These are phyloP conservation scores for Tetranychus piercei DNA, from an alignment of 2,888 invertebrate genomes.

Conservation along the genomic window DNA sequence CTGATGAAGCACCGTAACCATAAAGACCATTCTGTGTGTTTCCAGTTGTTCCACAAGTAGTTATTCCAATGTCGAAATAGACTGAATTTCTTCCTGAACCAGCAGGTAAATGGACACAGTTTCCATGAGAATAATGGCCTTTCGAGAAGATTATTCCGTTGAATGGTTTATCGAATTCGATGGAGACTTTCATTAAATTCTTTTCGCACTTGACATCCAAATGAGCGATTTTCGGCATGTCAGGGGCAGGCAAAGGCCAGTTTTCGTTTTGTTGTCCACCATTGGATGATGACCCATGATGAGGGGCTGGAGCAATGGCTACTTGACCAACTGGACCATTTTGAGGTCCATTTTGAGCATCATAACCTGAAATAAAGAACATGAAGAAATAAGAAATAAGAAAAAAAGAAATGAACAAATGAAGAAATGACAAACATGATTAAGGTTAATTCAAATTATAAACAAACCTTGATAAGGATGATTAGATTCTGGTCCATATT, in stretches of 20 bases:
- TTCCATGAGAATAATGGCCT: conserved; percentile 70
- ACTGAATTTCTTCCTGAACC: conserved; percentile 66
- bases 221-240: conserved; percentile 80
- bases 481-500: conserved; percentile 5
- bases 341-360: not conserved
- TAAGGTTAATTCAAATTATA: not conserved
- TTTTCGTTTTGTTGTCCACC: conserved; percentile 8
- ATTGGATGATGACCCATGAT: not conserved
- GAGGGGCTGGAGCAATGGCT: not conserved
- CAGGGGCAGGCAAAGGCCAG: conserved; percentile 31
- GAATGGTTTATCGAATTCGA: conserved; percentile 84
- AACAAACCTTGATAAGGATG: not conserved
- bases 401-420: not conserved
- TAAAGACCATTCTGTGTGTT: conserved; percentile 52
- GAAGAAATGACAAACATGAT: not conserved
- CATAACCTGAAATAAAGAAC: not conserved
- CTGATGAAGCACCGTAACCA: conserved; percentile 66
- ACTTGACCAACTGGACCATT: not conserved
- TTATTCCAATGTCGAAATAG: conserved; percentile 74
- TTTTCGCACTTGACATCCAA: conserved; percentile 85
- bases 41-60: conserved; percentile 75
- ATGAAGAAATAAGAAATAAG: not conserved
- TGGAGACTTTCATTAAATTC: conserved; percentile 74
- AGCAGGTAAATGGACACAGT: conserved; percentile 74
- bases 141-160: conserved; percentile 88